Conservation (phyloP, 2,797 vertebrate species). For the Heteromormyrus szaboi region DNA sequence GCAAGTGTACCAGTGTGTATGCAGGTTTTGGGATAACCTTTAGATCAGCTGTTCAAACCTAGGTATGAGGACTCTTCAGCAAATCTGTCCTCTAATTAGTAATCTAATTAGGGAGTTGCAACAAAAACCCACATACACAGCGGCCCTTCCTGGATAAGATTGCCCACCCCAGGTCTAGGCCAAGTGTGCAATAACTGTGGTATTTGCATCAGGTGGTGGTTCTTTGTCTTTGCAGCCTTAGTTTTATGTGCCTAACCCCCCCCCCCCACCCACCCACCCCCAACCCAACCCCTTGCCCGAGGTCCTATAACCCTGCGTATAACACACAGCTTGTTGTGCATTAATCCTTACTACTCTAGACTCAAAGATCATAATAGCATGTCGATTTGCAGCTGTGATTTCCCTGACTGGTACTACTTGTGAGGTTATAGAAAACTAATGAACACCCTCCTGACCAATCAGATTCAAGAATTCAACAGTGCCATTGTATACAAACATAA, state of each 20-base stretch:
- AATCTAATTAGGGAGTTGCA: background rate
- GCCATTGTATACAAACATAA: background rate
- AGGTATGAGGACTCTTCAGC: background rate
- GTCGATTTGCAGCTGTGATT: background rate
- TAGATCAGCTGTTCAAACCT: too few relatives aligned
- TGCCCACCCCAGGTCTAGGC: too few relatives aligned
- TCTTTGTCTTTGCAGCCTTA: background rate
- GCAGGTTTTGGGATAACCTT: too few relatives aligned
- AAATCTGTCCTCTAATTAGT: background rate
- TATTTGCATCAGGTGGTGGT: background rate
- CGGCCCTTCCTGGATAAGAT: background rate
- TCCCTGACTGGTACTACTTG: background rate
- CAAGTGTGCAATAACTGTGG: background rate
- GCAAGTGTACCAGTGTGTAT: too few relatives aligned
- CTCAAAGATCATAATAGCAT: background rate
- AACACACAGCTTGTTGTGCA: background rate
- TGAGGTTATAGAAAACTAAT: background rate
- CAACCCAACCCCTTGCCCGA: background rate
- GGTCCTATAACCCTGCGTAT: background rate
- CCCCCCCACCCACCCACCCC: too few relatives aligned
- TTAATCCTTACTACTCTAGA: background rate
- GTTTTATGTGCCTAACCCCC: background rate
- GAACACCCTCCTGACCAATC: background rate
- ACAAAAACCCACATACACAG: too few relatives aligned
- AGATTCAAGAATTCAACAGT: background rate